Conservation (phyloP, 2,113 vertebrate genomes). For the Mustelus asterias region DNA sequence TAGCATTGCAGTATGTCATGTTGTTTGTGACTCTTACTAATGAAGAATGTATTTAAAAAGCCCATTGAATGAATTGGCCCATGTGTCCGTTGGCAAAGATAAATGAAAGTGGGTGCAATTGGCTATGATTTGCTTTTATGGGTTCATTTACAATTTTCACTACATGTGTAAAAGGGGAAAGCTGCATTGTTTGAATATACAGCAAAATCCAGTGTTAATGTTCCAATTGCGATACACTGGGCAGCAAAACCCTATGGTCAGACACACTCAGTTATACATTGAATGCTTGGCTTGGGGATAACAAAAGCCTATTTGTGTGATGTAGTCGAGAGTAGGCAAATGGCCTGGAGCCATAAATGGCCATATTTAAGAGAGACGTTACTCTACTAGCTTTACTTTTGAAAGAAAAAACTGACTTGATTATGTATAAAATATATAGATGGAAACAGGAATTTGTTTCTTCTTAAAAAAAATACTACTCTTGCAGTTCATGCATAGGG, state of each 20-base stretch:
- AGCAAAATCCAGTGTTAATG: background rate
- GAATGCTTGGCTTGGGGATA: background rate
- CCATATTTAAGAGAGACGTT: background rate
- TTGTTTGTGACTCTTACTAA: background rate
- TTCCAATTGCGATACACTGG: background rate
- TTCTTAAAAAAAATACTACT: background rate
- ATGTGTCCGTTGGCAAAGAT: background rate
- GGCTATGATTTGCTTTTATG: background rate
- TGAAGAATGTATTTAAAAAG: background rate
- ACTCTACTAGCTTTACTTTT: background rate
- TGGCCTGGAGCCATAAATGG: background rate
- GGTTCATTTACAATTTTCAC: background rate
- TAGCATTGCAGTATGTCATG: background rate
- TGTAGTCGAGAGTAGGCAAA: background rate
- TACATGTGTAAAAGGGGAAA: background rate
- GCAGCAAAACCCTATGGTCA: background rate
- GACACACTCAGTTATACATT: background rate
- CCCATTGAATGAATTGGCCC: background rate
- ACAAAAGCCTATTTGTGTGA: background rate
- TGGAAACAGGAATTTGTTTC: background rate
- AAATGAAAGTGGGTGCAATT: background rate
- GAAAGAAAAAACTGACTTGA: background rate
- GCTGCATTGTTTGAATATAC: background rate
- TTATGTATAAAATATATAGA: background rate
- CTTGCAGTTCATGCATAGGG: background rate